Conservation (phyloP, 2,888 invertebrate species). For the Tetrapedia diversipes region DNA sequence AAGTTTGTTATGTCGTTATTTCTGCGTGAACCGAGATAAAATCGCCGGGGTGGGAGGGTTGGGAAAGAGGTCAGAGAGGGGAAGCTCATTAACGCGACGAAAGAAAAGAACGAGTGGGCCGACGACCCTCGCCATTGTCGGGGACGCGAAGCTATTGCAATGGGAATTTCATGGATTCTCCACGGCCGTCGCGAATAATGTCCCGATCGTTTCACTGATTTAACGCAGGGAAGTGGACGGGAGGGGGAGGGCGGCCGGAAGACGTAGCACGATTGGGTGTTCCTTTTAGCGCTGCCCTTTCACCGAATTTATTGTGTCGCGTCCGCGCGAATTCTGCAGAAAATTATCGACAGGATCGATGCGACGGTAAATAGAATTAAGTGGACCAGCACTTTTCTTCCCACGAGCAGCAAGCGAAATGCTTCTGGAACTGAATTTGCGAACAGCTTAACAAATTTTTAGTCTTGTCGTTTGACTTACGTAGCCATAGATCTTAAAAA, state of each 20-base stretch:
- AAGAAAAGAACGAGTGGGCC: slow-evolving; percentile 62
- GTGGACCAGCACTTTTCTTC: too few species aligned
- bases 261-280: slow-evolving; percentile 63
- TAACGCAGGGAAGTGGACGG: slow-evolving; percentile 55
- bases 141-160: slow-evolving; percentile 67
- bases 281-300: slow-evolving; percentile 55
- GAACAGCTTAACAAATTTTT: too few species aligned
- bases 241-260: slow-evolving; percentile 17
- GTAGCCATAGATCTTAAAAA: too few species aligned
- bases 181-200: slow-evolving; percentile 66
- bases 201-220: slow-evolving; percentile 71
- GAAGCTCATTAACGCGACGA: slow-evolving; percentile 68
- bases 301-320: slow-evolving; percentile 51
- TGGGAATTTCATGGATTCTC: slow-evolving; percentile 72
- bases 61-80: too few species aligned
- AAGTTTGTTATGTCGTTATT: too few species aligned
- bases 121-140: slow-evolving; percentile 69
- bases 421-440: too few species aligned
- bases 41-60: too few species aligned
- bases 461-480: too few species aligned
- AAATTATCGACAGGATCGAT: slow-evolving; percentile 20
- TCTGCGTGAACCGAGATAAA: too few species aligned
- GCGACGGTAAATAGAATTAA: slow-evolving; percentile 2
- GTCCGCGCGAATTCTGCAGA: neutral
- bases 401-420: too few species aligned